Base-by-base conservation (phyloP, 2,888 invertebrate species). In the Dicranocentrus wangi region DNA sequence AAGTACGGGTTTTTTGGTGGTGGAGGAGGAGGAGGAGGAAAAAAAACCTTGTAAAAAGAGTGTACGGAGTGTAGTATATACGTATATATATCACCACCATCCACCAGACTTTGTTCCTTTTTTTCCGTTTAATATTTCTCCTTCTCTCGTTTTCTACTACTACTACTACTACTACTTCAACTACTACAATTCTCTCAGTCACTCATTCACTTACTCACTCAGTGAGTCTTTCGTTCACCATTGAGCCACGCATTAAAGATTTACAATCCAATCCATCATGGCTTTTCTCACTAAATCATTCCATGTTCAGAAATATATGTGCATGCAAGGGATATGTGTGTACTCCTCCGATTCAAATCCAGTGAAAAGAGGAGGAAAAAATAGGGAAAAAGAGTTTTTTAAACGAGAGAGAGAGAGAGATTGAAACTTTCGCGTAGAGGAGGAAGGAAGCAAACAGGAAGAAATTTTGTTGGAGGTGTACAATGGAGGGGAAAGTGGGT, bases 181-280 rank as follows among this genome's bases (percentile, higher is more conserved):
- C 72, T 66, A 66, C 80, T 80, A 80, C 80, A 80, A 68, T 80
- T 80, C 68, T 73, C 68, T 68, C 72, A 72, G 80, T 80, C 73
- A 81, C 70, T 81, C 81, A 81, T 70, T 76, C 81, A 81, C 75
- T 81, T 71, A 63, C 81, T 81, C 68, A 71, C 75, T 80, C 80
- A 80, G 60, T 72, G 65, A 70, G 71, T 72, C 81, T 82, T n/a
- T 77, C 65, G 71, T 69, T 78, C 76, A 81, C 76, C 77, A 84
- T 84, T 84, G 85, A 84, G 83, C 83, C 82, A 83, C 80, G 81
- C 83, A 85, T 85, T 85, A 85, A 85, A 84, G 63, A 83, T 85
- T 84, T 81, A 85, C 78, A 81, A 76, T 58, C 76, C 82, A 85
- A 85, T 85, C 85, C 84, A 85, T 85, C 84, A 85, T 83, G 83